These are phyloP conservation scores for Agrochola litura DNA, from an alignment of 2,888 invertebrate species.

Conservation along the genomic window DNA sequence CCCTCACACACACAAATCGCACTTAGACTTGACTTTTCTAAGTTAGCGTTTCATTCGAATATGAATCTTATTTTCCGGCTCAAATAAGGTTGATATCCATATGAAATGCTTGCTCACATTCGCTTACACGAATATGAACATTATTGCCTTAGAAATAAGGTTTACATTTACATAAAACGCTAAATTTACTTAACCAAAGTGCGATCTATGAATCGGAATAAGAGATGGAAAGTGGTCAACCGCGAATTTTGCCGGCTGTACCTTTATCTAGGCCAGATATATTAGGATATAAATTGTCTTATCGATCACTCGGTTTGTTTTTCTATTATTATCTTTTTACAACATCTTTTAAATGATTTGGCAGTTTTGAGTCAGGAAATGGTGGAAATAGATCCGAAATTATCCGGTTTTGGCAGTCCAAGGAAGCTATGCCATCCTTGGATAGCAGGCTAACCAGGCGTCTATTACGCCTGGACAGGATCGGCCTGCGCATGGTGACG, in stretches of 20 bases:
- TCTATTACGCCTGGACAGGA: no score
- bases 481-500: no score
- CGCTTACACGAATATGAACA: not conserved
- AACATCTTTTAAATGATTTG: constrained; percentile 12
- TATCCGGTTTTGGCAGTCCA: no score
- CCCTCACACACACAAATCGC: not conserved
- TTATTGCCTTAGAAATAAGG: not conserved
- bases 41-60: not conserved
- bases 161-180: not conserved
- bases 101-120: not conserved
- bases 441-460: no score
- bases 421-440: no score
- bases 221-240: constrained; percentile 7
- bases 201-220: not conserved
- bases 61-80: not conserved
- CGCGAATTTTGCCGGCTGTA: constrained; percentile 6
- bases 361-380: not conserved
- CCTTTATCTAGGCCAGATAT: constrained; percentile 17
- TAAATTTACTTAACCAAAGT: not conserved
- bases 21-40: no score
- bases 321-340: constrained; percentile 24
- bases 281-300: constrained; percentile 19
- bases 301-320: constrained; percentile 30
- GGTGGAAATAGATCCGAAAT: not conserved
- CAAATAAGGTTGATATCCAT: not conserved